Percentiles rank a stretch among this genome's conserved stretches.
Conservation (phyloP, 2,797 vertebrate genomes). For the Dendrocincla tyrannina region DNA sequence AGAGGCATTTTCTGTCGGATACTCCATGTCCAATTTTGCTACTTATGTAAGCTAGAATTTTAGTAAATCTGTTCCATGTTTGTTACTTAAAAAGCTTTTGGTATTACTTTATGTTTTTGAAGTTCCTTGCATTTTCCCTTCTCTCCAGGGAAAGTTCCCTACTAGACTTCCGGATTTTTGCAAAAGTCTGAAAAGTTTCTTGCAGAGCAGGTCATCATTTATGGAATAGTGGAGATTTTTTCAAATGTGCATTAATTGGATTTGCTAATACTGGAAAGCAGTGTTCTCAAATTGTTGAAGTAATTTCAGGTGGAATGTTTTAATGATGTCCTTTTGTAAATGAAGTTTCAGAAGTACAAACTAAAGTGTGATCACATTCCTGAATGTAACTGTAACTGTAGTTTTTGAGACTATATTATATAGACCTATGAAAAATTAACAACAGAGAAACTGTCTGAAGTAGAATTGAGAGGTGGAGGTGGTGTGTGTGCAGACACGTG, state of each 20-base stretch:
- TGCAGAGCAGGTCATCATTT: background rate
- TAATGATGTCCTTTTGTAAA: background rate
- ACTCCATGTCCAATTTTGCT: background rate
- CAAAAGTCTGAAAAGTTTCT: background rate
- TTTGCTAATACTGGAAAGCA: background rate
- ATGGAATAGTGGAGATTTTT: background rate
- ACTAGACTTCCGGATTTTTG: background rate
- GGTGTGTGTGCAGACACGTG: background rate
- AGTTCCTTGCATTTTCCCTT: background rate
- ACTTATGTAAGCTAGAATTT: background rate
- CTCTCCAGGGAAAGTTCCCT: background rate
- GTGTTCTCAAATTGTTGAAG: background rate
- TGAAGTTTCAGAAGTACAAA: background rate
- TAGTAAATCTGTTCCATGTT: background rate
- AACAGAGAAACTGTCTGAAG: background rate
- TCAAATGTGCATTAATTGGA: background rate
- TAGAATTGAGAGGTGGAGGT: rapidly evolving
- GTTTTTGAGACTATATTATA: background rate
- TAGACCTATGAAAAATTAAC: rapidly evolving
- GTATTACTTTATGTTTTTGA: background rate
- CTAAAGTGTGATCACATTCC: background rate
- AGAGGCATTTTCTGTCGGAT: background rate
- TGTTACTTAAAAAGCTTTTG: background rate
- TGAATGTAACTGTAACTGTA: background rate
- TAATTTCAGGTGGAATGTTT: background rate